phyloP scores from a whole-genome alignment of 64 coral and sea anemone genomes.

The Dendronephthya gigantea region DNA sequence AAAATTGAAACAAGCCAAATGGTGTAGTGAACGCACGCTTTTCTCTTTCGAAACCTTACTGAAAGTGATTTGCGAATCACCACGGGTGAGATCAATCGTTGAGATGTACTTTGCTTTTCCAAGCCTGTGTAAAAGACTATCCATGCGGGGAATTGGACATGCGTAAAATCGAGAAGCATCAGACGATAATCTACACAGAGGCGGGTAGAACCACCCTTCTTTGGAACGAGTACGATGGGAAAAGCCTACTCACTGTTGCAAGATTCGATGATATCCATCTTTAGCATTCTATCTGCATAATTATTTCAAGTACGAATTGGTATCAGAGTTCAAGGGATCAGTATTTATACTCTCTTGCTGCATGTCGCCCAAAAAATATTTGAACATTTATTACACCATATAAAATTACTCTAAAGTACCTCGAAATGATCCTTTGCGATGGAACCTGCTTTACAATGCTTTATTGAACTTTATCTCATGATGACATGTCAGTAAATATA shows the following conservation, averaged over 20 bases:
- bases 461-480: no score
- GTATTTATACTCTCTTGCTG: no score
- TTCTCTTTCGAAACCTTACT: not conserved
- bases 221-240: not conserved
- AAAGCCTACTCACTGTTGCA: not conserved
- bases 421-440: no score
- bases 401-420: no score
- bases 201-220: not conserved
- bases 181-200: not conserved
- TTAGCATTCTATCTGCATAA: no score
- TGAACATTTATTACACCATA: no score
- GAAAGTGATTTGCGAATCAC: not conserved
- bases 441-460: no score
- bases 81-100: conserved; percentile 12
- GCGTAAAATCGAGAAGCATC: not conserved
- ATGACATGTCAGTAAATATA: no score
- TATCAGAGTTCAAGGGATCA: no score
- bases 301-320: no score
- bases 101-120: conserved; percentile 9
- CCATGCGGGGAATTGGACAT: not conserved
- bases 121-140: not conserved
- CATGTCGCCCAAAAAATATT: no score
- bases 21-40: conserved; percentile 18
- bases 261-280: not conserved
- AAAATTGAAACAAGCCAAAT: conserved; percentile 19